Evolutionary conservation across 2,113 vertebrate species (phyloP).

Genomic region (Blennius ocellaris): DNA sequence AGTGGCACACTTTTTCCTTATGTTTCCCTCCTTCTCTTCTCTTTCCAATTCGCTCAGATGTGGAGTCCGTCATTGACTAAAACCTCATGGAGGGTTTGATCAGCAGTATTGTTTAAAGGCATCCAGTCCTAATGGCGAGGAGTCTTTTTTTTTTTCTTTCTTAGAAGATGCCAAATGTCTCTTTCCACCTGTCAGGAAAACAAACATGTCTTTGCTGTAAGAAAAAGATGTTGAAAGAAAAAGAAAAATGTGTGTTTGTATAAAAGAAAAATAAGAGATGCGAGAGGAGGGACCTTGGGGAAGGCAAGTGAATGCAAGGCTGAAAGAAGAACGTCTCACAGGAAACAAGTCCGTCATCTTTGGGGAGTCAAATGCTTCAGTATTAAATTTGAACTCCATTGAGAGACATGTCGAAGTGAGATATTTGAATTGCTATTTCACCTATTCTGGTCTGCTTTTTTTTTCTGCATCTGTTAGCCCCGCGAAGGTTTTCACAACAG

Average conservation of each 20-base stretch:
- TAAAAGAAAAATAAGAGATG: constrained; percentile 42
- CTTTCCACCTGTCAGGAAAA: constrained; percentile 73
- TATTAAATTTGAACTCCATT: constrained; percentile 43
- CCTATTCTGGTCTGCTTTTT: constrained; percentile 17
- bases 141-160: constrained; percentile 25
- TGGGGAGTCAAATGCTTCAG: constrained; percentile 27
- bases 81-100: constrained; percentile 65
- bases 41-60: constrained; percentile 43
- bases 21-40: constrained; percentile 43
- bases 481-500: constrained; percentile 31
- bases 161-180: constrained; percentile 44
- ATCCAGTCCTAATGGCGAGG: constrained; percentile 56
- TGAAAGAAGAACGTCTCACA: constrained; percentile 30
- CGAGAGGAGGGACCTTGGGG: constrained; percentile 44
- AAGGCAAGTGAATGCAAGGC: constrained; percentile 28
- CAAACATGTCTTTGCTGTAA: constrained; percentile 62
- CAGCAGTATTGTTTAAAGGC: constrained; percentile 60
- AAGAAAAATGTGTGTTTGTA: constrained; percentile 48
- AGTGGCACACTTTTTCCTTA: constrained; percentile 40
- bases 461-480: constrained; percentile 17
- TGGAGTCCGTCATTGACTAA: constrained; percentile 69
- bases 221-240: constrained; percentile 47
- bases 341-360: constrained; percentile 43
- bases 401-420: constrained; percentile 34
- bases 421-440: constrained; percentile 38